These are phyloP conservation scores for Ondatra zibethicus DNA, from an alignment of 2,113 vertebrate species.

Conservation along the genomic window DNA sequence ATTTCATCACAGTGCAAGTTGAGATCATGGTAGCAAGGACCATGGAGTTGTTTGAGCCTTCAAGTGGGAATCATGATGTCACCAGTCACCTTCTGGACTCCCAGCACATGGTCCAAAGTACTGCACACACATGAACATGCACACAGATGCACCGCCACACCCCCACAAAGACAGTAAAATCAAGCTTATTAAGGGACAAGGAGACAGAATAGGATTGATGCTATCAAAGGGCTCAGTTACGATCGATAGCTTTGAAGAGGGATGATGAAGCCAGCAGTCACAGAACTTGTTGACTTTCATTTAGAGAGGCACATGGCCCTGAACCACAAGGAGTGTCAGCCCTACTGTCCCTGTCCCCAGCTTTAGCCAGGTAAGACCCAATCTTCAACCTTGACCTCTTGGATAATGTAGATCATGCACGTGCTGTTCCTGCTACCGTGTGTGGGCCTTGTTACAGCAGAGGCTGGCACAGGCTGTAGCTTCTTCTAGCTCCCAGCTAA, in stretches of 20 bases:
- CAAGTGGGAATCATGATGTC: not conserved
- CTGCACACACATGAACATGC: not conserved
- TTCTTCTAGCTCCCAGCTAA: not conserved
- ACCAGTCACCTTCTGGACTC: too few species aligned
- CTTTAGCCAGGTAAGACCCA: not conserved
- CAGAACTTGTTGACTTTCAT: not conserved
- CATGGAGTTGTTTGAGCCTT: not conserved
- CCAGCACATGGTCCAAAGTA: not conserved
- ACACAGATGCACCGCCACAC: not conserved
- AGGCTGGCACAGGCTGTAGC: too few species aligned
- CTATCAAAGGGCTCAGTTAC: not conserved
- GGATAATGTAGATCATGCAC: too few species aligned
- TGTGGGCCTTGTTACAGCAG: not conserved
- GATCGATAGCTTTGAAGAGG: not conserved
- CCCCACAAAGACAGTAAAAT: not conserved
- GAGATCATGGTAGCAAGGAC: not conserved
- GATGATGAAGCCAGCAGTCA: not conserved
- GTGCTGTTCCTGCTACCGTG: accelerated
- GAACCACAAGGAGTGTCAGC: not conserved
- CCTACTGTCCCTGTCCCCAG: not conserved
- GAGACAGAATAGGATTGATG: not conserved
- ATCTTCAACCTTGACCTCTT: not conserved
- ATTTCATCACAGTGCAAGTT: not conserved
- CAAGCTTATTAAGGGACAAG: not conserved
- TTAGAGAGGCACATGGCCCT: not conserved